These are phyloP conservation scores for Pristionchus exspectatus DNA, from an alignment of 2,888 invertebrate species.

Conservation along the genomic window DNA sequence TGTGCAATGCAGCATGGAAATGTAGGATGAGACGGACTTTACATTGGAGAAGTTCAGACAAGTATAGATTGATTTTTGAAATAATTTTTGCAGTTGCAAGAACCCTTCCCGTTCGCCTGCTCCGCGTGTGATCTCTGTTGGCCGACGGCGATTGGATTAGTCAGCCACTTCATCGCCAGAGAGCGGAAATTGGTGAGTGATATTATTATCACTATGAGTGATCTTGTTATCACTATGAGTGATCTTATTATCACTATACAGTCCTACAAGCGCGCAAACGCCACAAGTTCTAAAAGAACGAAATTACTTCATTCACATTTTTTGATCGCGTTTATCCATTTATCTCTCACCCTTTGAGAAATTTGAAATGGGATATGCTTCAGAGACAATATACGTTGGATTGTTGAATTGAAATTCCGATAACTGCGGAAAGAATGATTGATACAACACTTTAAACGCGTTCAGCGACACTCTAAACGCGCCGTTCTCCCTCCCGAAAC, in stretches of 20 bases:
- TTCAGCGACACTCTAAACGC: too few species aligned
- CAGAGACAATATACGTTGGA: not conserved
- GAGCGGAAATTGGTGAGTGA: not conserved
- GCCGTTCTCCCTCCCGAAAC: too few species aligned
- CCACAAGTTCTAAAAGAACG: not conserved
- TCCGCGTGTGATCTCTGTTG: not conserved
- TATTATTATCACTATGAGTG: too few species aligned
- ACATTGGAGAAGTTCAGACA: too few species aligned
- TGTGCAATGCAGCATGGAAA: too few species aligned
- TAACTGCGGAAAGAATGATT: not conserved
- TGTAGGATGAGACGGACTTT: too few species aligned
- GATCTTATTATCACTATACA: too few species aligned
- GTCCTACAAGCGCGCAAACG: not conserved
- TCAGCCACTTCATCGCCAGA: not conserved
- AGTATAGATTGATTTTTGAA: not conserved
- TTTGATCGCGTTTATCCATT: not conserved
- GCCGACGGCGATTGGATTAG: not conserved
- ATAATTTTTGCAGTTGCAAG: not conserved
- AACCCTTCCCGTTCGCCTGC: slow-evolving; percentile 11
- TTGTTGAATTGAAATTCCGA: not conserved
- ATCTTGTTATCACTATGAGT: too few species aligned
- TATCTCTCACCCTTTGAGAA: not conserved
- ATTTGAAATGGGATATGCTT: not conserved
- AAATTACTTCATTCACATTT: not conserved
- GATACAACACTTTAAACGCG: not conserved